phyloP scores from a whole-genome alignment of 1,140 invertebrate species.

The Drosophila saltans region DNA sequence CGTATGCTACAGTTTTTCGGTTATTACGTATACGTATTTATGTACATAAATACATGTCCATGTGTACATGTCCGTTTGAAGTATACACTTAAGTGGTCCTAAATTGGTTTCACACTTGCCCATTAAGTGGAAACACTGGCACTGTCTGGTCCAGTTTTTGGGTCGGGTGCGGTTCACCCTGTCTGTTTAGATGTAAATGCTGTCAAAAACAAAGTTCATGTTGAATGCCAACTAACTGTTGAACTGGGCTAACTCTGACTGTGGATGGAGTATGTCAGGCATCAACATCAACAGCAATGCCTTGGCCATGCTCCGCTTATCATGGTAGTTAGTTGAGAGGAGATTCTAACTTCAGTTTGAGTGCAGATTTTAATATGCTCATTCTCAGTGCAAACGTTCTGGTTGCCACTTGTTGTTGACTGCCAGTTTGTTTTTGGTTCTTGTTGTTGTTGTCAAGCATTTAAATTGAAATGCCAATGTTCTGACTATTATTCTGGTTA shows the following conservation, averaged over 20 bases:
- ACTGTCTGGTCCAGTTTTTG: constrained; percentile 14
- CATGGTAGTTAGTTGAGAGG: neutral
- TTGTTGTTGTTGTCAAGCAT: constrained; percentile 50
- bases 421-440: constrained; percentile 14
- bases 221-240: constrained; percentile 37
- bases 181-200: constrained; percentile 42
- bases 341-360: neutral
- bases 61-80: constrained; percentile 64
- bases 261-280: neutral
- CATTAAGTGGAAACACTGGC: constrained; percentile 58
- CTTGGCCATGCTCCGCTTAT: neutral
- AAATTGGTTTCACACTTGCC: constrained; percentile 76
- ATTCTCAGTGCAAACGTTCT: neutral
- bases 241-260: constrained; percentile 18
- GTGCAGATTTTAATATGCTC: constrained; percentile 1
- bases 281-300: constrained; percentile 5
- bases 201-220: constrained; percentile 58
- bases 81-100: constrained; percentile 77
- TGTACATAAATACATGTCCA: neutral
- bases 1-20: constrained; percentile 33
- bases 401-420: constrained; percentile 66
- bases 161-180: constrained; percentile 33
- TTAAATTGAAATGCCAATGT: constrained; percentile 70
- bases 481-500: constrained; percentile 31
- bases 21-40: neutral